A percentile compares a stretch with the other conserved stretches of the same genome.
These are phyloP conservation scores for human DNA, from an alignment of 2,113 vertebrate species.

Conservation along the genomic window DNA sequence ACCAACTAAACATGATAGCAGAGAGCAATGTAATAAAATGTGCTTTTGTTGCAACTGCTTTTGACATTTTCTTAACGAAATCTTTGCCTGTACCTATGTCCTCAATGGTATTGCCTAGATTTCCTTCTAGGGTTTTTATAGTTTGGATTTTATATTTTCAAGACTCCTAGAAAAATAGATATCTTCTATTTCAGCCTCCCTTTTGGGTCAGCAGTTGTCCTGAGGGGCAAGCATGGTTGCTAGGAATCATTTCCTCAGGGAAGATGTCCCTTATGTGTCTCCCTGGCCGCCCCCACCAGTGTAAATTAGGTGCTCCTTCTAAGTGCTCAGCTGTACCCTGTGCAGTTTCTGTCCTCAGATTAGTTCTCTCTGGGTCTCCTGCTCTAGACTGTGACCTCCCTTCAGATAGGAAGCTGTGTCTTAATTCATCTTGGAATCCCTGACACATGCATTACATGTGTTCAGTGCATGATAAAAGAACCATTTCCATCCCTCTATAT, in stretches of 20 bases:
- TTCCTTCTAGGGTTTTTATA: too few relatives aligned
- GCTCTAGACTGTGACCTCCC: neutral
- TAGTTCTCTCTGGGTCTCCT: neutral
- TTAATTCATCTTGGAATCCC: neutral
- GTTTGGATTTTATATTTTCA: neutral
- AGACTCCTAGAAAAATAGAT: neutral
- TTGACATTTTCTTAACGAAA: too few relatives aligned
- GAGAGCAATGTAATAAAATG: neutral
- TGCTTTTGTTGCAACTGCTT: too few relatives aligned
- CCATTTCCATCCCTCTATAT: neutral
- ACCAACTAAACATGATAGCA: neutral
- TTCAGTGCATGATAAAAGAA: neutral
- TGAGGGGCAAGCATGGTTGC: neutral
- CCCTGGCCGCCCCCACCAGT: accelerated
- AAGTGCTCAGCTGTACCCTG: neutral
- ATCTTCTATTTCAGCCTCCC: neutral
- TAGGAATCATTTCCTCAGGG: too few relatives aligned
- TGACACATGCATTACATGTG: too few relatives aligned
- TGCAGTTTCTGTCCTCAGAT: neutral
- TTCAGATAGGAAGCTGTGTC: neutral
- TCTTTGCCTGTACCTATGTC: too few relatives aligned
- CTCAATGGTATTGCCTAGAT: too few relatives aligned
- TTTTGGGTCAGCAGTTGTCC: neutral
- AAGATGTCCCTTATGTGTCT: too few relatives aligned
- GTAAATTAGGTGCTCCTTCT: neutral